Conservation (phyloP, 2,797 vertebrate species). For the Pantherophis vulpinus region DNA sequence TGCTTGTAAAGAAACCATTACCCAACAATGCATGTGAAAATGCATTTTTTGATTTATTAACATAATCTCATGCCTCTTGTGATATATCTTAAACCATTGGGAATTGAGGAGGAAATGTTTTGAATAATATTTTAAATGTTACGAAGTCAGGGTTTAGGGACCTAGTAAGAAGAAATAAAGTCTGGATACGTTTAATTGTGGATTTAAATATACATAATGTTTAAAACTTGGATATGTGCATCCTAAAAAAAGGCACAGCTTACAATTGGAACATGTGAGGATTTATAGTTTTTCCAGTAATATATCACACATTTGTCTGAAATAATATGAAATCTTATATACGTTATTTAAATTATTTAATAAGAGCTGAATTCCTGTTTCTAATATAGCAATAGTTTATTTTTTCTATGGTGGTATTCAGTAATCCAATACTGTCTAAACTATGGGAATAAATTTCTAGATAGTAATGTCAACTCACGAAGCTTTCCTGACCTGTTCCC, state of each 20-base stretch:
- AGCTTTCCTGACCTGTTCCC: too few species aligned
- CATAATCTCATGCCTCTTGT: constrained; percentile 17
- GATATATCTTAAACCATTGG: constrained; percentile 11
- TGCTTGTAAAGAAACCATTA: constrained; percentile 27
- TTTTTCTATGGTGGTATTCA: neutral
- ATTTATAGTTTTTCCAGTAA: neutral
- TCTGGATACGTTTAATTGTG: neutral
- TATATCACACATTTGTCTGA: neutral
- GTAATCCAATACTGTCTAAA: neutral
- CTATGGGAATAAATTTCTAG: neutral
- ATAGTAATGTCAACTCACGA: neutral
- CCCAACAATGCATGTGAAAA: constrained; percentile 36
- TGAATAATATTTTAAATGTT: neutral
- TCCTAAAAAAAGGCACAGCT: neutral
- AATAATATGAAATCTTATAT: neutral
- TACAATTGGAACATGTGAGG: neutral
- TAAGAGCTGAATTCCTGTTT: neutral
- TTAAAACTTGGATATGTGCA: neutral
- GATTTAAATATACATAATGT: neutral
- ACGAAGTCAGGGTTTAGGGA: neutral
- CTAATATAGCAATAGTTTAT: neutral
- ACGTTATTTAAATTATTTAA: neutral
- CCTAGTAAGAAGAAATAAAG: neutral
- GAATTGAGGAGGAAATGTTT: constrained; percentile 1
- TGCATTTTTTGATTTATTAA: constrained; percentile 6